These are phyloP conservation scores for Parnassius smintheus DNA, from an alignment of 2,888 invertebrate genomes.

Conservation along the genomic window DNA sequence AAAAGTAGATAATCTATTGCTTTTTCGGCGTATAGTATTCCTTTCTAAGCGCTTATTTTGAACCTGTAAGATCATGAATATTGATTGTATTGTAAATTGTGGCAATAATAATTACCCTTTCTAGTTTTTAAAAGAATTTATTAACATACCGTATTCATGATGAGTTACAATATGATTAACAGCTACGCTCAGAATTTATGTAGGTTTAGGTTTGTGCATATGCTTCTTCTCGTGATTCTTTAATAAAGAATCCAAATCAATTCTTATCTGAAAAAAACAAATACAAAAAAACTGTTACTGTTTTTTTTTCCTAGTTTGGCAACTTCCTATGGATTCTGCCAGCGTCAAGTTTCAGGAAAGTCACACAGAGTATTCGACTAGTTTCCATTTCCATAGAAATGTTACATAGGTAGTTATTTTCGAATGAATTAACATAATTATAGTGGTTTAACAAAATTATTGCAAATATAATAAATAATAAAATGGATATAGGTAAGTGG, in stretches of 20 bases:
- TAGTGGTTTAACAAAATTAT: too few species aligned
- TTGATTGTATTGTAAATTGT: neutral
- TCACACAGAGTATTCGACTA: too few species aligned
- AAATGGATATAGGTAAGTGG: too few species aligned
- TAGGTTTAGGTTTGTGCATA: constrained; percentile 51
- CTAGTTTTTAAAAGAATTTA: neutral
- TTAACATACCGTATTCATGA: constrained; percentile 24
- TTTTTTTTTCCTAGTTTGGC: too few species aligned
- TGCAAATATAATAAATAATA: too few species aligned
- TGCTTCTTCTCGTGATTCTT: constrained; percentile 56
- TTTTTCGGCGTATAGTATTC: constrained; percentile 52
- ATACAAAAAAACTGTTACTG: constrained; percentile 4
- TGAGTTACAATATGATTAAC: constrained; percentile 26
- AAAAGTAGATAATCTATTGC: constrained; percentile 52
- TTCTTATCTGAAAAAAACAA: constrained; percentile 54
- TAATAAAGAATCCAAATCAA: constrained; percentile 55
- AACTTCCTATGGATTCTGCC: too few species aligned
- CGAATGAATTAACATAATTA: too few species aligned
- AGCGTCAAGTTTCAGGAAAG: too few species aligned
- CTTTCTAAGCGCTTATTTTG: constrained; percentile 53
- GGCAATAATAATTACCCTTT: neutral
- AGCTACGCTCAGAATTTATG: constrained; percentile 8
- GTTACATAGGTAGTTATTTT: too few species aligned
- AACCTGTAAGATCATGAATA: constrained; percentile 48
- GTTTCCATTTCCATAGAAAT: too few species aligned